Base-by-base conservation (phyloP, 2,888 invertebrate genomes). In the Xestia xanthographa region DNA sequence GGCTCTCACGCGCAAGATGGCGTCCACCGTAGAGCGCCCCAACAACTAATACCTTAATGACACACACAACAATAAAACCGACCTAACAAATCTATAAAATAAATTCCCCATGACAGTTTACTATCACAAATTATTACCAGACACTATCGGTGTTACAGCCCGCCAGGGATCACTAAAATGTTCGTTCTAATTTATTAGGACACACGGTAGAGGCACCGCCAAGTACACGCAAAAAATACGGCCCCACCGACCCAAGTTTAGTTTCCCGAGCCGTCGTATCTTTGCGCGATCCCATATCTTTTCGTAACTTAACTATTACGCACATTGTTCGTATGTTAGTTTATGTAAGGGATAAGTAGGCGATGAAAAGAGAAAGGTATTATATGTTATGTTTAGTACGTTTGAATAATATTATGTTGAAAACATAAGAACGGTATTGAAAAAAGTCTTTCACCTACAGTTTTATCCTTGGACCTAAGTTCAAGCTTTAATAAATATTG, bases 151-250 rank as follows among this genome's bases (percentile, higher is more conserved):
- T 65, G 62, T 73, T 72, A 85, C 67, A 41, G 53, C 68, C 66
- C 82, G 1, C 71, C 26, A 9, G 83, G 82, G 85, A 83, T 72
- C 70, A 69, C 56, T 85, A 67, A 82, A 82, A 67, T 77, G 78
- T 72, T 77, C 73, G 9, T 38, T 68, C 66, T 69, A 85, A 83
- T 85, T 83, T 85, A 83, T 83, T 50, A 65, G 65, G 48, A 50
- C 58, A 26, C 65, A 48, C 69, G 69, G 69, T 43, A 85, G 72
- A 53, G 29, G 41, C 41, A n/a, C 56, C 17, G 62, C 48, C 58
- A 72, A 72, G 72, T 56, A 12, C 41, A n/a, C 41, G 41, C 50
- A 82, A 82, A 83, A 83, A 82, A 77, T 85, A 72, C 50, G 45
- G 34, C 62, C 17, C 48, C 45, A 72, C 67, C 34, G 34, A 43